A percentile compares a stretch with the other conserved stretches of the same genome.
These are phyloP conservation scores for Orgyia antiqua DNA, from an alignment of 2,888 invertebrate genomes.

Conservation along the genomic window DNA sequence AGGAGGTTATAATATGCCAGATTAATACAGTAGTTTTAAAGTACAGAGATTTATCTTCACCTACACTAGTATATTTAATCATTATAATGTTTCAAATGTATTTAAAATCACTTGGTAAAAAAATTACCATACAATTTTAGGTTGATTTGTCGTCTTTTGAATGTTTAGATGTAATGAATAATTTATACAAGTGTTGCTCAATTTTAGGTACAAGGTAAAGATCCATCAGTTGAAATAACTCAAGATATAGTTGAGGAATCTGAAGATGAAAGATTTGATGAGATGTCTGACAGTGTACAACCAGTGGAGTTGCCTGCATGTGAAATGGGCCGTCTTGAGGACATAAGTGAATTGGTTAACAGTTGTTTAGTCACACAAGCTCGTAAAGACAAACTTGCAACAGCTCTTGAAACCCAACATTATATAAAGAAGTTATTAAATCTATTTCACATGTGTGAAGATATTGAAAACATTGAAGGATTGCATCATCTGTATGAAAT, in stretches of 20 bases:
- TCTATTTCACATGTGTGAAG: conserved; percentile 98
- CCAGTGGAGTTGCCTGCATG: conserved; percentile 97
- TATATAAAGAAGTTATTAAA: conserved; percentile 97
- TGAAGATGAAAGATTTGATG: conserved; percentile 97
- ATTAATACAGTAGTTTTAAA: no score
- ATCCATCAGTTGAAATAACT: conserved; percentile 98
- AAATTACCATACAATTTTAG: no score
- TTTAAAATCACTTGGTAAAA: no score
- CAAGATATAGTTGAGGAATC: conserved; percentile 98
- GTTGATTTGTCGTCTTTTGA: no score
- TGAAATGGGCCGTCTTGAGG: conserved; percentile 94
- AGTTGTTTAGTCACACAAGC: conserved; percentile 93
- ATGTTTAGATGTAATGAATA: no score
- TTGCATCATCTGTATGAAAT: conserved; percentile 98
- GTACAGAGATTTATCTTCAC: no score
- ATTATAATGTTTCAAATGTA: no score
- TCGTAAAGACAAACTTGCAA: conserved; percentile 95
- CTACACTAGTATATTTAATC: no score
- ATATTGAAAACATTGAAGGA: conserved; percentile 95
- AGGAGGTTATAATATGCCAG: no score
- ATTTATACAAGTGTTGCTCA: no score
- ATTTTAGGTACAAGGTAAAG: conserved; percentile 96
- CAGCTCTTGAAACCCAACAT: conserved; percentile 94
- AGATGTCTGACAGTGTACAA: conserved; percentile 95
- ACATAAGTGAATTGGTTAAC: conserved; percentile 95